Conservation (phyloP, 35 echinoderm and acorn worm genomes). For the Apostichopus japonicus region DNA sequence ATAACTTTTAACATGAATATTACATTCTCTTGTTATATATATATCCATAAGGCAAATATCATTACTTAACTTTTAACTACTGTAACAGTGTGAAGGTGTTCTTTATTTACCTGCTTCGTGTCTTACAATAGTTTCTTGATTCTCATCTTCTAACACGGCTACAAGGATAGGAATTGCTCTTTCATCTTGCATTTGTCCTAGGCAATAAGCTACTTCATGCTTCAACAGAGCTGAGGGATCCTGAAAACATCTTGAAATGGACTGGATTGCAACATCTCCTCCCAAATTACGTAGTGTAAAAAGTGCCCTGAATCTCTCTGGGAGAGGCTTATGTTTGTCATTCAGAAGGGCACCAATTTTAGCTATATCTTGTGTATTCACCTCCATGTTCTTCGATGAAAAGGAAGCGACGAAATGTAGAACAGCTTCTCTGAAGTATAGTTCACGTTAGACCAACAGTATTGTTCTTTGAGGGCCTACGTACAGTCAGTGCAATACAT, state of each 20-base stretch:
- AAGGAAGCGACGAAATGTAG: too few species aligned
- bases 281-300: constrained; percentile 92
- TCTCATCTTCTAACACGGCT: constrained; percentile 73
- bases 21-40: too few species aligned
- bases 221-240: constrained; percentile 89
- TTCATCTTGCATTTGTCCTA: constrained; percentile 97
- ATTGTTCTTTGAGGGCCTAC: too few species aligned
- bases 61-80: background rate
- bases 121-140: constrained; percentile 92
- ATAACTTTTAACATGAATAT: too few species aligned
- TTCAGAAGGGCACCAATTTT: constrained; percentile 74
- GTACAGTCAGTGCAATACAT: too few species aligned
- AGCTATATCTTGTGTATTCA: constrained; percentile 23
- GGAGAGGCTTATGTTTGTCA: constrained; percentile 59
- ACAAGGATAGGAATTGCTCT: constrained; percentile 77
- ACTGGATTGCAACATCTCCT: constrained; percentile 72
- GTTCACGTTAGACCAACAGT: too few species aligned
- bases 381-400: constrained; percentile 4
- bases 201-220: constrained; percentile 93
- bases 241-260: constrained; percentile 73
- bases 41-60: background rate
- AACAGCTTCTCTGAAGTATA: too few species aligned
- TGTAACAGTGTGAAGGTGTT: background rate
- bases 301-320: constrained; percentile 91
- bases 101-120: constrained; percentile 90